Base-by-base conservation (phyloP, 2,113 vertebrate genomes). In the Oreotragus oreotragus region DNA sequence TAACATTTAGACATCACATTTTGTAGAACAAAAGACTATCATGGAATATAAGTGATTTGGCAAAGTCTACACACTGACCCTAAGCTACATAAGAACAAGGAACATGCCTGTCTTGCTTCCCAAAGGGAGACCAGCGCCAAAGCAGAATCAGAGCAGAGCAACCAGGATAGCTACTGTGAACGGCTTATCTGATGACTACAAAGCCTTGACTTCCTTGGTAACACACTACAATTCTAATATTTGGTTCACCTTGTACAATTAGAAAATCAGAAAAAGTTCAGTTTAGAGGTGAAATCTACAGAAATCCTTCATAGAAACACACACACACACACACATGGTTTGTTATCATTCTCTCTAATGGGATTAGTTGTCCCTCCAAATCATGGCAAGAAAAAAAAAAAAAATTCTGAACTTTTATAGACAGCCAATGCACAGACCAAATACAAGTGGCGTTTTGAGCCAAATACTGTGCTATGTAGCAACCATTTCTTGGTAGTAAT, bases 401-500 rank as follows among this genome's bases (percentile, higher is more conserved):
- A 43, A 1, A 88, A 94, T 88, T 23, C 25, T 92, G 83, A 91
- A 85, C 27, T 90, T 90, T 96, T 43, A 91, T 2, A 15, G 6
- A 90, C 10, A 92, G 47, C 1, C 49, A 94, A 96, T 45, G 14
- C 25, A 86, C 3, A 66, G 25, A 62, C 88, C 70, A 96, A 97
- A 92, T 58, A 92, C 11, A 95, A 83, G 6, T 57, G 36, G n/a
- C 55, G 49, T 60, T 76, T n/a, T 86, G 23, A 92, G 88, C 23
- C 60, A 96, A 91, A 25, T 57, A 49, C 64, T 94, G 3, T n/a
- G 87, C 64, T 45, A 84, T 49, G 84, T 77, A 96, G 81, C 91
- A 93, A 92, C 23, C 6, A 73, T 39, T 96, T 94, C 73, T 96
- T 66, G 90, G 91, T 58, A 94, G 91, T 84, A 92, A 94, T 85